Evolutionary conservation across 1,140 invertebrate species (phyloP).

Genomic region (Brachionus plicatilis): DNA sequence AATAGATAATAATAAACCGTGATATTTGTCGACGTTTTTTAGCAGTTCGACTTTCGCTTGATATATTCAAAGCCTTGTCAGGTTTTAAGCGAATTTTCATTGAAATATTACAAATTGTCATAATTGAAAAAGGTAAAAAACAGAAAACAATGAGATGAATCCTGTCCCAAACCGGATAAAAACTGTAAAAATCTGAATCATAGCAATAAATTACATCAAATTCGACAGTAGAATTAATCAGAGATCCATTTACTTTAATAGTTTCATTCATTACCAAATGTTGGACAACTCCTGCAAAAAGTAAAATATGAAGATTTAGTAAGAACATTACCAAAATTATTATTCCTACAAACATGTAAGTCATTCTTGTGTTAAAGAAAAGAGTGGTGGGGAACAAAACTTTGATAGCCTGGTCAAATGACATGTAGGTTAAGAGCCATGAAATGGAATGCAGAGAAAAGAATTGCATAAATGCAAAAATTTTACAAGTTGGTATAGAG

Average conservation of each 20-base stretch:
- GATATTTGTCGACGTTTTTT: slow-evolving; percentile 7
- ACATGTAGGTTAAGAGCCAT: slow-evolving; percentile 4
- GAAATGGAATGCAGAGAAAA: background rate
- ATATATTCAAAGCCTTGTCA: background rate
- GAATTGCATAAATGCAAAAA: slow-evolving; percentile 18
- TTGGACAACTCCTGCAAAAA: background rate
- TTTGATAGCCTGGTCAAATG: background rate
- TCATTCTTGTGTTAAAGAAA: background rate
- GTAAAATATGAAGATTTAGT: background rate
- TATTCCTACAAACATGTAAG: background rate
- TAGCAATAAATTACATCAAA: background rate
- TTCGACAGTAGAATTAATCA: background rate
- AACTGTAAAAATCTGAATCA: background rate
- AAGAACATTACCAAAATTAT: background rate
- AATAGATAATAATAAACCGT: background rate
- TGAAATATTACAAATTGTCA: slow-evolving; percentile 29
- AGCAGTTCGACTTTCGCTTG: background rate
- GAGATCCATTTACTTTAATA: background rate
- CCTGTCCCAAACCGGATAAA: slow-evolving; percentile 29
- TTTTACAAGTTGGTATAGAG: slow-evolving; percentile 19
- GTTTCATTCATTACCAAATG: background rate
- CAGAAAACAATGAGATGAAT: background rate
- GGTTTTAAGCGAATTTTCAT: background rate
- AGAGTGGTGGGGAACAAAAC: background rate
- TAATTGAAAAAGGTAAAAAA: slow-evolving; percentile 9